Base-by-base conservation (phyloP, 1,140 invertebrate species). In the Drosophila orosa region DNA sequence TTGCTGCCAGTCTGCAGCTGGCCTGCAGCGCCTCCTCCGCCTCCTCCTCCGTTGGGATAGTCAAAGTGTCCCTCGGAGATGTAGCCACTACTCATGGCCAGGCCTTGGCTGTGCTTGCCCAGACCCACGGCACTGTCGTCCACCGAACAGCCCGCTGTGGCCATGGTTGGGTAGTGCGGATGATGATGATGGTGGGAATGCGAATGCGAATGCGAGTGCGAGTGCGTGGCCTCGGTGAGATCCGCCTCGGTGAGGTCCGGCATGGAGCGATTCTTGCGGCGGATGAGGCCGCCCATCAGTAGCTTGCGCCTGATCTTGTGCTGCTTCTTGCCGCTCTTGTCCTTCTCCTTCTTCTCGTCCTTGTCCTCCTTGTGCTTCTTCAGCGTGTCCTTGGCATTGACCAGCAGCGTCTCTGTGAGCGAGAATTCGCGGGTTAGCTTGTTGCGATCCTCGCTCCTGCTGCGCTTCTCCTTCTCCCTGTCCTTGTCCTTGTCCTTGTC, bases 231-330 rank as follows among this genome's bases (percentile, higher is more conserved):
- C 50, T 54, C 50, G 2, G 50, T 54, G 19, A 54, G 50, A 35
- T 54, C 92, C 66, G 95, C 95, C 90, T 97, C 96, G 3, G 97
- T 95, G 17, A 98, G 92, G 93, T 98, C 97, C 1, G 97, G 97
- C 96, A 98, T 97, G 62, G 96, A 97, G 68, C 97, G 93, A 91
- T 98, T 98, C 92, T 98, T 98, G 31, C 97, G 93, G 73, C 95
- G 94, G 33, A 98, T 97, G 55, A 98, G 93, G 2, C 97, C 97
- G 25, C 97, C 97, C 97, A 98, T 97, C 2, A 98, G 84, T 1
- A 98, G 83, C 92, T 98, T 98, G 87, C 97, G 93, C 27, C 97
- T 92, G 42, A 98, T 97, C 92, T 97, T 97, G 87, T 98, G 97
- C 90, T 98, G 97, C 78, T 98, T 98, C 85, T 98, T 98, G 15